Evolutionary conservation across 2,113 vertebrate species (phyloP).

Genomic region (Hippocampus comes): DNA sequence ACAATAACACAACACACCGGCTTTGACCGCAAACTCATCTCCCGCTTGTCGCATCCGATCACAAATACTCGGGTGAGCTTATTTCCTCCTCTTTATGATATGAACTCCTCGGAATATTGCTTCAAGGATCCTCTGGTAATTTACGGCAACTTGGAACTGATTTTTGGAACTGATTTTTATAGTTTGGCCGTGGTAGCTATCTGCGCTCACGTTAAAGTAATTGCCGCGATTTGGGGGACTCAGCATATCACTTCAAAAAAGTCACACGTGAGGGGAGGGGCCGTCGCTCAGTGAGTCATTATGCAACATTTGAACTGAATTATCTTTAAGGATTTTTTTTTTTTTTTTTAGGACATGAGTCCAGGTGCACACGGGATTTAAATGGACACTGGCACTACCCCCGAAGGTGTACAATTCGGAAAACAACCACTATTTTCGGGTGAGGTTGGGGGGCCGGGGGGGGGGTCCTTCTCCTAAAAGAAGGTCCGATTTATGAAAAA

Average conservation of each 20-base stretch:
- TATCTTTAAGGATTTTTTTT: neutral
- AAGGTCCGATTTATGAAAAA: too few relatives aligned
- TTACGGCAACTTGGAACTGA: slow-evolving; percentile 10
- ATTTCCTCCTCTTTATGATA: slow-evolving; percentile 2
- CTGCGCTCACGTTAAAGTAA: neutral
- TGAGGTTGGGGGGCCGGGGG: too few relatives aligned
- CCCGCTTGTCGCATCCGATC: neutral
- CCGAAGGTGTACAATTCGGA: neutral
- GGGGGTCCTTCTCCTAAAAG: too few relatives aligned
- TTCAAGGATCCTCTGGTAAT: neutral
- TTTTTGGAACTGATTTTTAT: slow-evolving; percentile 11
- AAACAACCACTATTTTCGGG: too few relatives aligned
- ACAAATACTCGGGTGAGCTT: slow-evolving; percentile 4
- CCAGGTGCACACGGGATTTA: too few relatives aligned
- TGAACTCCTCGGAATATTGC: slow-evolving; percentile 4
- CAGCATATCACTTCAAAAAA: neutral
- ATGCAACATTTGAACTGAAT: neutral
- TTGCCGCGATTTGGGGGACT: neutral
- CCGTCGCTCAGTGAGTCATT: neutral
- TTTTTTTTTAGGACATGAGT: too few relatives aligned
- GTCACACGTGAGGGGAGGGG: neutral
- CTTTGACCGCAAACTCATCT: slow-evolving; percentile 26
- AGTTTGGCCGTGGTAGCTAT: slow-evolving; percentile 3
- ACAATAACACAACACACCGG: slow-evolving; percentile 35
- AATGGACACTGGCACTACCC: too few relatives aligned